phyloP scores from a whole-genome alignment of 2,797 vertebrate genomes.

The Cuniculus paca region DNA sequence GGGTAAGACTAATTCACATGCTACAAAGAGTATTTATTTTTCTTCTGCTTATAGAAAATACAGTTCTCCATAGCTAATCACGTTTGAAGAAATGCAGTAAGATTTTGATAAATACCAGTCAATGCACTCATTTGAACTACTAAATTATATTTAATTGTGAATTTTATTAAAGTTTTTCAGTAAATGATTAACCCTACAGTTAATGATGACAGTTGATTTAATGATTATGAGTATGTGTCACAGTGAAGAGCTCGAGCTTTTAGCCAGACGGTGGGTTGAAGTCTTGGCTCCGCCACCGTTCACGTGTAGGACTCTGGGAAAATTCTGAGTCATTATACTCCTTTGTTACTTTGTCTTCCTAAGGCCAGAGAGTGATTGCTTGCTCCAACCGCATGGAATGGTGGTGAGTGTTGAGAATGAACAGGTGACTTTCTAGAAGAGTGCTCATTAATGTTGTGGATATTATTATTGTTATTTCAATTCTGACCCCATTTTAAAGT shows the following conservation, averaged over 20 bases:
- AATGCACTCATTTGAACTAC: neutral
- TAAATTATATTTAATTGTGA: neutral
- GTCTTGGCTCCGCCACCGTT: neutral
- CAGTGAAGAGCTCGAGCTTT: neutral
- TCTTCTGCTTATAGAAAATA: neutral
- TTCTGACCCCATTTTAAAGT: neutral
- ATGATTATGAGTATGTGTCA: neutral
- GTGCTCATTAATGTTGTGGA: neutral
- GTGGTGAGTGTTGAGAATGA: neutral
- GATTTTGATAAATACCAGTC: neutral
- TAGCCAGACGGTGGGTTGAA: neutral
- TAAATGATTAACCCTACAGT: neutral
- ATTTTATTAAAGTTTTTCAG: slow-evolving; percentile 10
- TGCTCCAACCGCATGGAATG: neutral
- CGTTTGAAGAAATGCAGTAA: neutral
- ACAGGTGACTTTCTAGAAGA: neutral
- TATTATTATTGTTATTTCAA: neutral
- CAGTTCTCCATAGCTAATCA: neutral
- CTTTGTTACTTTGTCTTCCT: neutral
- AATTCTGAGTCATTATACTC: neutral
- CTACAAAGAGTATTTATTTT: neutral
- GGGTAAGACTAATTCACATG: neutral
- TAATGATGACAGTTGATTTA: neutral
- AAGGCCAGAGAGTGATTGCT: neutral
- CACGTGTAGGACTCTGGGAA: neutral